A percentile compares a stretch with the other conserved stretches of the same genome.
These are phyloP conservation scores for Coptodon rendalli DNA, from an alignment of 2,113 vertebrate species.

Conservation along the genomic window DNA sequence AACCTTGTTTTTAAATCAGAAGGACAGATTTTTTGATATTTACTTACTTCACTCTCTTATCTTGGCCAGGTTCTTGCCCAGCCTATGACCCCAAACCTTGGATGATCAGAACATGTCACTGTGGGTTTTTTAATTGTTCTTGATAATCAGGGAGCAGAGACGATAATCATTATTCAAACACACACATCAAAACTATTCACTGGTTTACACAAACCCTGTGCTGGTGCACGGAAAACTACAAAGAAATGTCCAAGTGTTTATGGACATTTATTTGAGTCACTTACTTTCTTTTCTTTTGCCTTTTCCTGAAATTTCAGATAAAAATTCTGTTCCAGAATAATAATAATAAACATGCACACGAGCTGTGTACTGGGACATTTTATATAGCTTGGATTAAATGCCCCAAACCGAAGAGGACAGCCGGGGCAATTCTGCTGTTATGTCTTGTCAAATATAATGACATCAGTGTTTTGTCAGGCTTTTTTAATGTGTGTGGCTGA, in stretches of 20 bases:
- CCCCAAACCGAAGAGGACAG: background rate
- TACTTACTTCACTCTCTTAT: background rate
- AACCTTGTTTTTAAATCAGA: background rate
- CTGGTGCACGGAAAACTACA: background rate
- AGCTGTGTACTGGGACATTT: background rate
- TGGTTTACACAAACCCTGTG: background rate
- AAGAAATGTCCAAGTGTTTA: background rate
- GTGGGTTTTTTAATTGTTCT: background rate
- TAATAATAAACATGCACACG: background rate
- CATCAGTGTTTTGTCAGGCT: conserved; percentile 38
- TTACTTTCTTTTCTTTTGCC: background rate
- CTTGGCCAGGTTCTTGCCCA: background rate
- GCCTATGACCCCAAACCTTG: background rate
- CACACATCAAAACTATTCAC: background rate
- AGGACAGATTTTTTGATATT: background rate
- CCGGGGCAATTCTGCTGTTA: conserved; percentile 12
- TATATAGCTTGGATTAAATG: background rate
- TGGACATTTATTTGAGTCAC: background rate
- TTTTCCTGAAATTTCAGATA: background rate
- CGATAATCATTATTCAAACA: background rate
- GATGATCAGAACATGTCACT: background rate
- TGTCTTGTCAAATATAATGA: conserved; percentile 42
- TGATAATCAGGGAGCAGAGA: background rate
- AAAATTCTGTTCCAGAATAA: background rate
- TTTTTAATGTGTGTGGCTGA: background rate